Conservation (phyloP, 1,140 invertebrate species). For the Eurosta solidaginis region DNA sequence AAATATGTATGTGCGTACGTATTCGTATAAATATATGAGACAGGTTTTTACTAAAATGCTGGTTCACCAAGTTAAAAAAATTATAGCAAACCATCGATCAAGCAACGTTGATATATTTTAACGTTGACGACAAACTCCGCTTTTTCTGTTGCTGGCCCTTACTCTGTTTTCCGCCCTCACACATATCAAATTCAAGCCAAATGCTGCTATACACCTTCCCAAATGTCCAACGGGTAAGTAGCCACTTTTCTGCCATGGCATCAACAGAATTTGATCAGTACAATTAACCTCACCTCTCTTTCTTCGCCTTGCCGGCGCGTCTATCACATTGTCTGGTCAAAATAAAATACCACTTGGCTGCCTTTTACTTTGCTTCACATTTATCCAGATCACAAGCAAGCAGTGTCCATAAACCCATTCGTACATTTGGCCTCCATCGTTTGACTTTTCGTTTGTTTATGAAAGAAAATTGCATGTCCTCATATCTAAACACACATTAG, state of each 20-base stretch:
- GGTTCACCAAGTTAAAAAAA: not conserved
- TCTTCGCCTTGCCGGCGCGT: not conserved
- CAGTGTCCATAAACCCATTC: no score
- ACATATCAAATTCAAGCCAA: not conserved
- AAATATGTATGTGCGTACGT: no score
- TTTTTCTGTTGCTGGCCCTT: not conserved
- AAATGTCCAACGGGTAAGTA: not conserved
- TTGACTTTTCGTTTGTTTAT: conserved; percentile 21
- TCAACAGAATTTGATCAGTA: not conserved
- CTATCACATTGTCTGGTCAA: not conserved
- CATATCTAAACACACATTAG: conserved; percentile 32
- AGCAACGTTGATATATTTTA: not conserved
- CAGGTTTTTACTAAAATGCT: no score
- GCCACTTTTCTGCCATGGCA: not conserved
- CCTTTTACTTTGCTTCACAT: not conserved
- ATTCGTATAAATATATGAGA: no score
- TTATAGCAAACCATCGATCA: not conserved
- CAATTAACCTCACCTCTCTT: not conserved
- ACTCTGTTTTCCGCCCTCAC: not conserved
- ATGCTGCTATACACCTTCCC: not conserved
- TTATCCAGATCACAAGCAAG: not conserved
- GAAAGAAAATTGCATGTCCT: conserved; percentile 29
- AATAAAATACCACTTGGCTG: not conserved
- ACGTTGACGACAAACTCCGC: not conserved
- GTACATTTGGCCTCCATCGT: not conserved